Evolutionary conservation across 1,140 invertebrate genomes (phyloP).

Genomic region (Calephelis nemesis): DNA sequence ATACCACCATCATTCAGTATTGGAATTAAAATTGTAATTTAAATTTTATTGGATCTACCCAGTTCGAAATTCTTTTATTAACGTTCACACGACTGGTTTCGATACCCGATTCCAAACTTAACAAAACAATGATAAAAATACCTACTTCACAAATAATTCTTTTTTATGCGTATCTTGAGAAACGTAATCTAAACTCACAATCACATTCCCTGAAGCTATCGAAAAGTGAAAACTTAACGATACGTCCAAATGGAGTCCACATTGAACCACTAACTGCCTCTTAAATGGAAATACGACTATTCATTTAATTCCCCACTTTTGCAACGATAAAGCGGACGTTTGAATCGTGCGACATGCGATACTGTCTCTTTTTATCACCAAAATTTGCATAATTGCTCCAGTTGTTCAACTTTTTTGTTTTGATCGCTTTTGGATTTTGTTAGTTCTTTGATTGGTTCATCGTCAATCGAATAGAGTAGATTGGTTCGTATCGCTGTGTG

Average conservation of each 20-base stretch:
- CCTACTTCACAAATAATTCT: background rate
- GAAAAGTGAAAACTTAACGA: constrained; percentile 4
- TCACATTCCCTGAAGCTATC: background rate
- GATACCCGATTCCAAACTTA: no score
- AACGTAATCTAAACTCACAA: background rate
- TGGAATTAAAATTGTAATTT: no score
- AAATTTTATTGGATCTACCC: no score
- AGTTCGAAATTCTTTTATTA: no score
- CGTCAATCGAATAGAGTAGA: background rate
- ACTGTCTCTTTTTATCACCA: constrained; percentile 39
- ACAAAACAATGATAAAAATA: no score
- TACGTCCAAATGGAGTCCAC: constrained; percentile 5
- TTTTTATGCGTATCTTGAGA: background rate
- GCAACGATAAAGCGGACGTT: constrained; percentile 43
- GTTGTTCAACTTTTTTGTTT: constrained; percentile 27
- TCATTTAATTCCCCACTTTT: constrained; percentile 51
- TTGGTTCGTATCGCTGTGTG: no score
- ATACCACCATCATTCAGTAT: no score
- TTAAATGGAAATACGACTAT: constrained; percentile 46
- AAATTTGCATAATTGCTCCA: constrained; percentile 48
- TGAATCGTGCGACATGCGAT: constrained; percentile 41
- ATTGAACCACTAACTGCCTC: constrained; percentile 28
- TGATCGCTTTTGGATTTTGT: constrained; percentile 12
- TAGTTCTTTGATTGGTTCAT: background rate
- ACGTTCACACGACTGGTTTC: no score